phyloP scores from a whole-genome alignment of 2,797 vertebrate genomes.

The Propithecus deckenii region DNA sequence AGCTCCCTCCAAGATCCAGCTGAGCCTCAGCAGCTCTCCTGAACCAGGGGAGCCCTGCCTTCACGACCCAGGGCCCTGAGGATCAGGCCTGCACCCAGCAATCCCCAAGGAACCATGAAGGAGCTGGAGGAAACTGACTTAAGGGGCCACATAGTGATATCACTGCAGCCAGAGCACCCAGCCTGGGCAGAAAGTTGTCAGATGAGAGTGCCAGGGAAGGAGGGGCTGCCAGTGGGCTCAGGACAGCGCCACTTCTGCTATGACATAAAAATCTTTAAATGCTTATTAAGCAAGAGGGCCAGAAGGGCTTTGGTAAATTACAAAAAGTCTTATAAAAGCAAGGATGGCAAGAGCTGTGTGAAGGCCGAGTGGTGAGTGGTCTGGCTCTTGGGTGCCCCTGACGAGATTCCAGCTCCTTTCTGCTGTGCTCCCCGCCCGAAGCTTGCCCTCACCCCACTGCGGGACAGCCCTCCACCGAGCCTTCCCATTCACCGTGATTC shows the following conservation, averaged over 20 bases:
- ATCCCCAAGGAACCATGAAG: background rate
- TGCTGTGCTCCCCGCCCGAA: background rate
- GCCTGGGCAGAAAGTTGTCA: fast-evolving
- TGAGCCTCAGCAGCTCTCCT: background rate
- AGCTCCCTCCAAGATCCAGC: too few species aligned
- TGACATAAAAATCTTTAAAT: background rate
- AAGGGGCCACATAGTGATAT: fast-evolving
- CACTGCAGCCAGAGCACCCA: background rate
- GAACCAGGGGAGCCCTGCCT: background rate
- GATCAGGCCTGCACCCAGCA: background rate
- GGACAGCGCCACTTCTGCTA: background rate
- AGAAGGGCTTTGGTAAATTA: background rate
- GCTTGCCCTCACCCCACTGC: background rate
- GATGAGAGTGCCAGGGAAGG: background rate
- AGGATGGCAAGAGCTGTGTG: background rate
- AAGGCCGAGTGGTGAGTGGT: background rate
- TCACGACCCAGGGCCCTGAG: background rate
- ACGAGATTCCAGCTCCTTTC: background rate
- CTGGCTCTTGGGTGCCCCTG: background rate
- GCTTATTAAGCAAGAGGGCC: background rate
- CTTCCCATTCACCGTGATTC: background rate
- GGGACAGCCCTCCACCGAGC: background rate
- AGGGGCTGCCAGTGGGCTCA: too few species aligned
- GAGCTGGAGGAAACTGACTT: background rate
- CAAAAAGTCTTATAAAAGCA: background rate